Base-by-base conservation (phyloP, 2,888 invertebrate species). In the Kryphioiulus occultus region DNA sequence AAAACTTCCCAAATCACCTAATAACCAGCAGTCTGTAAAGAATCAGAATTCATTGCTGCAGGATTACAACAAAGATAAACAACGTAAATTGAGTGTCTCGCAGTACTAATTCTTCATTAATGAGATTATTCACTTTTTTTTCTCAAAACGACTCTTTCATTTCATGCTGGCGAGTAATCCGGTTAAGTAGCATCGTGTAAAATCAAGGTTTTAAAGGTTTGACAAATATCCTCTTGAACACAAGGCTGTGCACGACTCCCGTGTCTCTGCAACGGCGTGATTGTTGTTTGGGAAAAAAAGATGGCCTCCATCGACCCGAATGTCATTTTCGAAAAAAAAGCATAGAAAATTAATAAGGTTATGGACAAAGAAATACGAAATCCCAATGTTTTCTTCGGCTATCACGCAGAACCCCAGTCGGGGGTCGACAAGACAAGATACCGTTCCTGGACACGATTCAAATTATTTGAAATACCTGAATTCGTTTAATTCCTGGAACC, bases 171-270 rank as follows among this genome's bases (percentile, higher is more conserved):
- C 17, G 53, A n/a, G n/a, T 53, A 53, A 53, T 53, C 53, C 19
- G 53, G 53, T 53, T 53, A 53, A 19, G 53, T 53, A 17, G 53
- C 53, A 53, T 53, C 53, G 53, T 53, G 53, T 53, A 53, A 53
- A 53, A 53, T 53, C 53, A 53, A 53, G 53, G 53, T 53, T 53
- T 53, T 53, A 53, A 19, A 53, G 53, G 19, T 53, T 53, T 53
- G 53, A 53, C 53, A 53, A 53, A 53, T 53, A 53, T 53, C 53
- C 53, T 53, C 53, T 53, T 53, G n/a, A 53, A 53, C 53, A 53
- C 53, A 53, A 53, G 53, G 53, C 53, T 53, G 53, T 53, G 53
- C 53, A 53, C 53, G 53, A 53, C 53, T 53, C 5, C 53, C 17
- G 53, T 53, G 53, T 53, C 53, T 53, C 53, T 53, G 19, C 53